Evolutionary conservation across 2,888 invertebrate species (phyloP).

Genomic region (Leucozona laternaria): DNA sequence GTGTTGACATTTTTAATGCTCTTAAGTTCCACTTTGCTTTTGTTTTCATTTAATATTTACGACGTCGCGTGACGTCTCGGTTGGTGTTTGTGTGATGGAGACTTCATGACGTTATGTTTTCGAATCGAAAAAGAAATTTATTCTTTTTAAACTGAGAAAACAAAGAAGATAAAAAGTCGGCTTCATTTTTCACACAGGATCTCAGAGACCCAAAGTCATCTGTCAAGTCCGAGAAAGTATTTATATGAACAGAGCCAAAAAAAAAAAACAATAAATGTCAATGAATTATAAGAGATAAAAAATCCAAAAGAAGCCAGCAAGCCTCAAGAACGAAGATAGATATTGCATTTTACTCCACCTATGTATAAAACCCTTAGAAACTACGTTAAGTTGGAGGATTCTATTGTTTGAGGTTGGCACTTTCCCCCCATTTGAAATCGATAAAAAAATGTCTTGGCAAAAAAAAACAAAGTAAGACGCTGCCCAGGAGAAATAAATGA

Average conservation of each 20-base stretch:
- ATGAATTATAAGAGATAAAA: constrained; percentile 41
- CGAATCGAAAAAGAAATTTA: constrained; percentile 33
- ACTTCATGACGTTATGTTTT: constrained; percentile 10
- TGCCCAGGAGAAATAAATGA: constrained; percentile 47
- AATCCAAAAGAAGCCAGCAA: not conserved
- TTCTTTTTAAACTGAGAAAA: not conserved
- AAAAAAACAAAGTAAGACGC: constrained; percentile 16
- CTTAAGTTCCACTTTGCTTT: constrained; percentile 26
- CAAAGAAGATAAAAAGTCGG: constrained; percentile 38
- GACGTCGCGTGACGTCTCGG: not conserved
- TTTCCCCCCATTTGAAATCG: constrained; percentile 52
- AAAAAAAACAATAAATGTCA: constrained; percentile 35
- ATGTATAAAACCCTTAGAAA: constrained; percentile 40
- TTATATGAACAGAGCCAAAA: not conserved
- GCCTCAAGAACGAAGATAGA: constrained; percentile 24
- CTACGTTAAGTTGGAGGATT: constrained; percentile 10
- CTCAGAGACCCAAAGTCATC: constrained; percentile 60
- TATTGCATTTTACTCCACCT: constrained; percentile 25
- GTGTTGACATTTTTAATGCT: constrained; percentile 53
- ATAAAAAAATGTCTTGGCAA: constrained; percentile 36
- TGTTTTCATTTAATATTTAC: constrained; percentile 11
- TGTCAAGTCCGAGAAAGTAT: constrained; percentile 53
- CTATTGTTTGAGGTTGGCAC: constrained; percentile 14
- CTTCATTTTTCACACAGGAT: constrained; percentile 56
- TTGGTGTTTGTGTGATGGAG: not conserved